Conservation (phyloP, 1,140 invertebrate genomes). For the Leptinotarsa texana region DNA sequence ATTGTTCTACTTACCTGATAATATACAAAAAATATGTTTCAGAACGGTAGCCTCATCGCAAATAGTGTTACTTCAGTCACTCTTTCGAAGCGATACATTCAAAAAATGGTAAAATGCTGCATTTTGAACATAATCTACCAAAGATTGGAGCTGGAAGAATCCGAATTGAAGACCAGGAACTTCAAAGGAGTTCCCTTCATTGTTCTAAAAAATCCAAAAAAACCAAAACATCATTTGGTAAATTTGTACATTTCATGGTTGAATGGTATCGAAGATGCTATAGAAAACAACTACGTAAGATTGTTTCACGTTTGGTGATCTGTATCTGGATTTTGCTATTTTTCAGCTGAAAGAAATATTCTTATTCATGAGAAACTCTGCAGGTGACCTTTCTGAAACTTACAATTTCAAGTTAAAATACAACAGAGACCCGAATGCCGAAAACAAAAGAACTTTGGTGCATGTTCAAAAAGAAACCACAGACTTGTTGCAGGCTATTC, state of each 20-base stretch:
- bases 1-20: too few species aligned
- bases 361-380: neutral
- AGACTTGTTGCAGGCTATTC: neutral
- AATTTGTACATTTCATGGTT: constrained; percentile 10
- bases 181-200: neutral
- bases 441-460: constrained; percentile 2
- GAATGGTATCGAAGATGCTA: neutral
- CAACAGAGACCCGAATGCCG: neutral
- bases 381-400: neutral
- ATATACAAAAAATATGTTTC: too few species aligned
- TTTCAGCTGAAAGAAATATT: constrained; percentile 4
- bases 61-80: neutral
- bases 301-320: neutral
- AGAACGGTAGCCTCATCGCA: neutral
- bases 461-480: neutral
- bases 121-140: neutral
- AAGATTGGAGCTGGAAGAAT: neutral
- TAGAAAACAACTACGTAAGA: constrained; percentile 7
- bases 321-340: neutral
- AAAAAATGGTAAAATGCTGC: neutral
- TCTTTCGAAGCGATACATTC: neutral
- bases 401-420: neutral
- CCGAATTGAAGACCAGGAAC: constrained; percentile 5
- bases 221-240: neutral
- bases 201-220: neutral